Percentiles rank a stretch among this genome's conserved stretches.
phyloP scores from a whole-genome alignment of 2,113 vertebrate species.

The Lepus americanus region DNA sequence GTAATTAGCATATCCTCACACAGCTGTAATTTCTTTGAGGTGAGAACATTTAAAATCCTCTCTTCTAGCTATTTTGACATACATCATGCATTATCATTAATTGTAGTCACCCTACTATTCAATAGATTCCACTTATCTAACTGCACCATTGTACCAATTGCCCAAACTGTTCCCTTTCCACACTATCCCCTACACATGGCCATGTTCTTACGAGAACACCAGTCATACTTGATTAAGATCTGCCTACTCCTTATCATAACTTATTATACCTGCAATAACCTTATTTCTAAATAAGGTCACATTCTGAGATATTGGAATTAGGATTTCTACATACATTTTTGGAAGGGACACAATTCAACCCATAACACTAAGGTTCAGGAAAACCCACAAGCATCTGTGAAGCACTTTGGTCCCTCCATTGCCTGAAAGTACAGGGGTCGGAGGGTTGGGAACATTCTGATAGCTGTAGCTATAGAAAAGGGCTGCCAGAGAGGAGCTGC shows the following conservation, averaged over 20 bases:
- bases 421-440: neutral
- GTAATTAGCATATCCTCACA: neutral
- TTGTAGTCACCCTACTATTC: neutral
- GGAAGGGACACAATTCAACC: neutral
- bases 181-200: neutral
- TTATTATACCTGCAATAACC: neutral
- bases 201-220: neutral
- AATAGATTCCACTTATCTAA: neutral
- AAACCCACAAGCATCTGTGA: neutral
- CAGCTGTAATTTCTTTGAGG: neutral
- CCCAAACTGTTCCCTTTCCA: too few species aligned
- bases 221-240: neutral
- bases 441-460: neutral
- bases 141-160: too few species aligned
- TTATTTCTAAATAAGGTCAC: conserved; percentile 12
- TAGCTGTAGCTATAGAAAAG: neutral
- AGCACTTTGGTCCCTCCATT: neutral
- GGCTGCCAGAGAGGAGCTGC: neutral
- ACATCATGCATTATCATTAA: neutral
- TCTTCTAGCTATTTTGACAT: neutral
- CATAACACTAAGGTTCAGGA: neutral
- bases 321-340: neutral
- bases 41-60: neutral
- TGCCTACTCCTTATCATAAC: neutral
- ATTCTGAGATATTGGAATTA: neutral